phyloP scores from a whole-genome alignment of 2,113 vertebrate genomes.

The Trogon melanurus region DNA sequence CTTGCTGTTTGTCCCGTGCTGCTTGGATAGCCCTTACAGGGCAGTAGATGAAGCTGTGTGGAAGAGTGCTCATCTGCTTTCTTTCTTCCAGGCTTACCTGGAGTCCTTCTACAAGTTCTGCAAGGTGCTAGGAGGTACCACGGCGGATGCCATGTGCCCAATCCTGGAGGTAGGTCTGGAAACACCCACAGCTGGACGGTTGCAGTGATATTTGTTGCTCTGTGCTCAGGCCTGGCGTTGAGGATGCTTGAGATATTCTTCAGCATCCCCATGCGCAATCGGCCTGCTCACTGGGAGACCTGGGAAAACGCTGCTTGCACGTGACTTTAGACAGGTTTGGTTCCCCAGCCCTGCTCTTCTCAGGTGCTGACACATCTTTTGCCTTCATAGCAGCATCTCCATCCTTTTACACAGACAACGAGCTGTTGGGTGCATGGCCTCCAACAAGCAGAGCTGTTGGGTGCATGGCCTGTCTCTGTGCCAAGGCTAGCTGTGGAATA shows the following conservation, averaged over 20 bases:
- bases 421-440: background rate
- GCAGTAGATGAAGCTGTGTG: background rate
- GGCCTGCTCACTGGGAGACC: background rate
- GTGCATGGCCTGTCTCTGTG: background rate
- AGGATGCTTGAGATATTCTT: background rate
- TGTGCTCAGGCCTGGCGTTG: background rate
- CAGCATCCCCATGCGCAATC: background rate
- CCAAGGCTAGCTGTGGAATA: background rate
- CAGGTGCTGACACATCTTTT: background rate
- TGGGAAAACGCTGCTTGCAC: background rate
- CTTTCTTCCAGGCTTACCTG: conserved; percentile 86
- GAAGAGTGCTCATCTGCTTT: background rate
- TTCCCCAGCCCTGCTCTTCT: background rate
- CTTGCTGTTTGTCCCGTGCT: background rate
- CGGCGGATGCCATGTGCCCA: conserved; percentile 95
- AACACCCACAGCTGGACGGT: background rate
- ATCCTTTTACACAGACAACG: accelerated
- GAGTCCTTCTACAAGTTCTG: conserved; percentile 99
- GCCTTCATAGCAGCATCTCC: background rate
- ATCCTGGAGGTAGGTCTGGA: conserved; percentile 90
- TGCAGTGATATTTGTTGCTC: background rate
- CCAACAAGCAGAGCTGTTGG: background rate
- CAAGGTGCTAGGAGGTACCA: conserved; percentile 92
- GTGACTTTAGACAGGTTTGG: background rate
- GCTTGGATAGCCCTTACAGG: background rate